Base-by-base conservation (phyloP, 2,888 invertebrate species). In the Tiliacea aurago region DNA sequence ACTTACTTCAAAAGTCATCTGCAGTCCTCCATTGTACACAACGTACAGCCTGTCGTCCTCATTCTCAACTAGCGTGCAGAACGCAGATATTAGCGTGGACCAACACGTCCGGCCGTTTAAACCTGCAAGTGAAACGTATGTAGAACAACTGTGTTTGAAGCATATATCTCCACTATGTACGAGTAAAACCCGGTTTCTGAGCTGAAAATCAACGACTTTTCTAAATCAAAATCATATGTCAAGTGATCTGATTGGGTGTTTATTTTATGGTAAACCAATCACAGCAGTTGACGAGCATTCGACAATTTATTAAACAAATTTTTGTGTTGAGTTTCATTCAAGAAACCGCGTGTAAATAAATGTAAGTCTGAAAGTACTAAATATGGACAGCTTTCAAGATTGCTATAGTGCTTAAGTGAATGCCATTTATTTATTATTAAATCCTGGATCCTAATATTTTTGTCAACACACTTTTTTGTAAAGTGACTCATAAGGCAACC, bases 51-150 rank as follows among this genome's bases (percentile, higher is more conserved):
- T 97, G 94, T 99, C 99, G 88, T 99, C 99, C 87, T 98, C 98
- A 53, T 98, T 98, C 91, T 99, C 99, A 58, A 99, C 98, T 59
- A 99, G 96, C 87, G 99, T 98, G 92, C 98, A 97, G 90, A 99
- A 97, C 63, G 98, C 98, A 59, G 98, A 98, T 90, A 99, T 98
- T 56, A 99, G 95, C n/a, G 99, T 99, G 65, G 98, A 98, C 99
- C 99, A 99, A 91, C 98, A 98, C 0, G 98, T 98, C 73, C 99
- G 97, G 4, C 99, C 99, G 93, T 99, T 99, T 69, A 99, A 95
- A 88, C 98, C 98, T 95, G 95, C 13, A 73, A 84, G 33, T 55
- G 20, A 58, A 37, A 41, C 5, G 5, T 41, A 64, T 65, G 41
- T 73, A 63, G 63, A 68, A 53, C 47, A 43, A 77, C 56, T 53